A percentile compares a stretch with the other conserved stretches of the same genome.
Evolutionary conservation across 2,888 invertebrate genomes (phyloP).

Genomic region (Siphlonurus alternatus): DNA sequence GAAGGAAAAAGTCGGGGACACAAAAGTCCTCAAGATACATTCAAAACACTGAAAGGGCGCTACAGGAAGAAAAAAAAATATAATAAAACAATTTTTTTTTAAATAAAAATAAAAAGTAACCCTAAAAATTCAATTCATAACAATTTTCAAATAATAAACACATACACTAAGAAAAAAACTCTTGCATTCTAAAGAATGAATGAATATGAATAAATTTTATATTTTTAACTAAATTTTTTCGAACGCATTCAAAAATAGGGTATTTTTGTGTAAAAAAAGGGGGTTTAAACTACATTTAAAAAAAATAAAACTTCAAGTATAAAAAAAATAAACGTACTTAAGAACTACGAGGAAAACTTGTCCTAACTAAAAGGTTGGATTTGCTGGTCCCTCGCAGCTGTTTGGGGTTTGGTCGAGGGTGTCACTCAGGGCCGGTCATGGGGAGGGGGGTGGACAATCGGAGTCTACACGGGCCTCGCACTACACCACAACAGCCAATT

Average conservation of each 20-base stretch:
- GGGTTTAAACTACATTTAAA: not conserved
- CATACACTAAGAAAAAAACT: not conserved
- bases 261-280: not conserved
- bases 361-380: not conserved
- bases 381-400: not conserved
- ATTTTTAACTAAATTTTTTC: slow-evolving; percentile 2
- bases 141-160: not conserved
- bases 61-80: not conserved
- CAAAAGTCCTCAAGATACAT: not conserved
- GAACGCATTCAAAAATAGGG: not conserved
- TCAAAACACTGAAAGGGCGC: not conserved
- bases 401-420: not conserved
- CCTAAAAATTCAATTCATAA: not conserved
- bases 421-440: not conserved
- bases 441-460: not conserved
- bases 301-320: slow-evolving; percentile 1
- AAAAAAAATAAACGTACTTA: slow-evolving; percentile 1
- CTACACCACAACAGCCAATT: not conserved
- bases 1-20: not conserved
- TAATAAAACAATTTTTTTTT: not conserved
- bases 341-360: not conserved
- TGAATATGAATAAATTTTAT: too few relatives aligned
- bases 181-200: not conserved
- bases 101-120: not conserved
- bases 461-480: not conserved